phyloP scores from a whole-genome alignment of 2,113 vertebrate genomes.

The Eulacestoma nigropectus region DNA sequence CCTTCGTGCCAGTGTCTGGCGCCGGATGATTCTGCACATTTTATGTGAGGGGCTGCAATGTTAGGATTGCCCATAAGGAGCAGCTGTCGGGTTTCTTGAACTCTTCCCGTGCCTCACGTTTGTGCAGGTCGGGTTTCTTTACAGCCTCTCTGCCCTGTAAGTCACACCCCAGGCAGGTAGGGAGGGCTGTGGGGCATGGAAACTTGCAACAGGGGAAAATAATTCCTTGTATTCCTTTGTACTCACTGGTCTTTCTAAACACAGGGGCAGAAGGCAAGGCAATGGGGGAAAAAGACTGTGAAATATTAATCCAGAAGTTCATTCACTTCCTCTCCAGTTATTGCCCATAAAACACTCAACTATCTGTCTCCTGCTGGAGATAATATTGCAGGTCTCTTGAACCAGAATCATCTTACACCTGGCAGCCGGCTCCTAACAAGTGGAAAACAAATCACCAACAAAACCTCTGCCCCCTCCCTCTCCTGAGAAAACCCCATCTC shows the following conservation, averaged over 20 bases:
- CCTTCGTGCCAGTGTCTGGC: neutral
- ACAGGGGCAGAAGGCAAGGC: neutral
- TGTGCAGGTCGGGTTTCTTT: neutral
- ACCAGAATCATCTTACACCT: neutral
- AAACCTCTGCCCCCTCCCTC: neutral
- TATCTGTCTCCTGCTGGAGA: neutral
- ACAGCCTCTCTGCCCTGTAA: neutral
- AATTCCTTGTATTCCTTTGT: neutral
- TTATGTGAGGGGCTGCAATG: neutral
- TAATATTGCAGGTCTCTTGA: neutral
- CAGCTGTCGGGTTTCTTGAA: neutral
- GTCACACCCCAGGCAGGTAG: neutral
- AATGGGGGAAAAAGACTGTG: neutral
- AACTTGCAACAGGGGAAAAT: neutral
- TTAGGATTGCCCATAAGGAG: neutral
- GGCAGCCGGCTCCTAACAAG: neutral
- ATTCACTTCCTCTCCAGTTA: neutral
- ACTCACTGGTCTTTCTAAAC: neutral
- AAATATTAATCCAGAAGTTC: neutral
- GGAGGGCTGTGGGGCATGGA: neutral
- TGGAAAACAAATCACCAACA: neutral
- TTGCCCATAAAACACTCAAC: neutral
- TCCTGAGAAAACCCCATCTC: neutral
- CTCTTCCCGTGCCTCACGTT: neutral
- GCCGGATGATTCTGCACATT: conserved; percentile 25